Evolutionary conservation across 1,140 invertebrate genomes (phyloP).

Genomic region (Helicoverpa armigera): DNA sequence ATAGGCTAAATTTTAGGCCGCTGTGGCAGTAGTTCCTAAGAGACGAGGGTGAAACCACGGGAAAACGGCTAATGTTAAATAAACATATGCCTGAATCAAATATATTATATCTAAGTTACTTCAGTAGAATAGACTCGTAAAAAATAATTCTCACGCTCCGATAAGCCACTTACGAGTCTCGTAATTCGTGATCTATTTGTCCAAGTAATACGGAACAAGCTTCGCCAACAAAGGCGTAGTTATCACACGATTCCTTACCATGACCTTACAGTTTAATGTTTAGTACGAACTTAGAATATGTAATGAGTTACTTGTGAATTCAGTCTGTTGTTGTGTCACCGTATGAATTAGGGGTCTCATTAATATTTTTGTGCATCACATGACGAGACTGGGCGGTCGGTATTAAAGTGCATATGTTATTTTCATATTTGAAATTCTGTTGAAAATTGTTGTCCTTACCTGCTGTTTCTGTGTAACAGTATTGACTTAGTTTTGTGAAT

Average conservation of each 20-base stretch:
- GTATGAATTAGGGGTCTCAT: neutral
- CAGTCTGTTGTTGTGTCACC: neutral
- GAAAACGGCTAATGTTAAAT: too few relatives aligned
- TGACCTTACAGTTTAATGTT: slow-evolving; percentile 16
- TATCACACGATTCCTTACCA: neutral
- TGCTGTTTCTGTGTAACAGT: too few relatives aligned
- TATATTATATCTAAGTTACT: neutral
- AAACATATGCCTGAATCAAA: neutral
- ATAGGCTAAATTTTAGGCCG: too few relatives aligned
- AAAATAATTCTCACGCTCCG: neutral
- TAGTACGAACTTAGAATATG: slow-evolving; percentile 2
- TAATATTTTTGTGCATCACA: neutral
- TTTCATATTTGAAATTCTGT: too few relatives aligned
- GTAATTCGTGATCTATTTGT: neutral
- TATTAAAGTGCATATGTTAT: too few relatives aligned
- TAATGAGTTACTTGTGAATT: neutral
- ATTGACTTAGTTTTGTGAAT: too few relatives aligned
- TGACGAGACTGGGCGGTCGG: neutral
- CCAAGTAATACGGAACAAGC: neutral
- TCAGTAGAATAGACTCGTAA: too few relatives aligned
- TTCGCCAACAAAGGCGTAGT: neutral
- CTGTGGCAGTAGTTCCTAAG: too few relatives aligned
- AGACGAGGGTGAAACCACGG: too few relatives aligned
- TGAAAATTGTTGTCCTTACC: too few relatives aligned
- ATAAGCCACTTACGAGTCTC: neutral